A percentile compares a stretch with the other conserved stretches of the same genome.
phyloP scores from a whole-genome alignment of 2,888 invertebrate genomes.

The Fabriciana adippe region DNA sequence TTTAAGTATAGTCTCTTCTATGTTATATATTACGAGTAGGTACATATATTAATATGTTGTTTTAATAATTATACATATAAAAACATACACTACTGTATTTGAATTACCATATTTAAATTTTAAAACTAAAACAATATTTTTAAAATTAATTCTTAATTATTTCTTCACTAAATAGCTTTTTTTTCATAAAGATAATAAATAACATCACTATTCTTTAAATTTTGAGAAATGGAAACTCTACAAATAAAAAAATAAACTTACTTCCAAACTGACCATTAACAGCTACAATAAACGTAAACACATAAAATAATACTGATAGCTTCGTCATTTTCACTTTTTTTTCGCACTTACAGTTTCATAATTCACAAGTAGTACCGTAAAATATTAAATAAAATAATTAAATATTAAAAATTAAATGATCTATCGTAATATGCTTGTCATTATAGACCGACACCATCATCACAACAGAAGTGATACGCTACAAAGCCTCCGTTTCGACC shows the following conservation, averaged over 20 bases:
- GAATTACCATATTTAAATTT: no score
- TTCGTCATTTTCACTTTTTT: constrained; percentile 42
- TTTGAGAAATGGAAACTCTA: neutral
- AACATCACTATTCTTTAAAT: no score
- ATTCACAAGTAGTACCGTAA: constrained; percentile 15
- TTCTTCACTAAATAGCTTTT: no score
- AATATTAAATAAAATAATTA: neutral
- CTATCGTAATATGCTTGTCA: constrained; percentile 36
- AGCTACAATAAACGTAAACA: constrained; percentile 58
- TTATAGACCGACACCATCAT: constrained; percentile 43
- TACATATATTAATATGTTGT: no score
- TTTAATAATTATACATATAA: no score
- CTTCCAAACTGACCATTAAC: constrained; percentile 73
- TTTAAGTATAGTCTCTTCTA: no score
- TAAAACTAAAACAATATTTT: no score
- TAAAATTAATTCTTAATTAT: no score
- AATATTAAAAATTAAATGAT: constrained; percentile 15
- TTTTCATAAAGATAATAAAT: no score
- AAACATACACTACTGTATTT: no score
- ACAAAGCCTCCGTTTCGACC: constrained; percentile 63
- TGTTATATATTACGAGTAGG: no score
- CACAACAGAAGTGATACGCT: constrained; percentile 71
- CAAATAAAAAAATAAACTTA: constrained; percentile 52
- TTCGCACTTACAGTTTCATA: constrained; percentile 25
- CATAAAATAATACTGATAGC: constrained; percentile 49